Evolutionary conservation across 2,888 invertebrate genomes (phyloP).

Genomic region (Drosophila formosana): DNA sequence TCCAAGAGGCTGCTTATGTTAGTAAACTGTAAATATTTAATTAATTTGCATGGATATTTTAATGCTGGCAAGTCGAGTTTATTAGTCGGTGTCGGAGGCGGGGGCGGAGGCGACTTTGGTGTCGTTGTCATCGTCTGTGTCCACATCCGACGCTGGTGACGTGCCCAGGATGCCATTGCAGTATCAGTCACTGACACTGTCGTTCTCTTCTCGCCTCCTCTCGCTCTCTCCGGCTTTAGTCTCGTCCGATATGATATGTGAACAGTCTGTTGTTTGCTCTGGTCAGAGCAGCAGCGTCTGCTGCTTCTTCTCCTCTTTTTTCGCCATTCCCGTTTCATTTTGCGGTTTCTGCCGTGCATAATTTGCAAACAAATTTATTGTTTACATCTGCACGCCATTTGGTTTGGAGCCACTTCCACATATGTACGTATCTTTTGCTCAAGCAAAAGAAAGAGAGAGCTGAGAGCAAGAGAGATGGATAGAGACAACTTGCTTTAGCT

Average conservation of each 20-base stretch:
- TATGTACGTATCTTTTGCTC: background rate
- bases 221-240: background rate
- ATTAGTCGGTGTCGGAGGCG: constrained; percentile 55
- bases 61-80: constrained; percentile 74
- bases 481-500: background rate
- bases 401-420: constrained; percentile 38
- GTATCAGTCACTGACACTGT: constrained; percentile 7
- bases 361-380: constrained; percentile 74
- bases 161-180: constrained; percentile 21
- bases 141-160: constrained; percentile 24
- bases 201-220: background rate
- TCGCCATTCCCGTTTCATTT: constrained; percentile 17
- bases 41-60: constrained; percentile 82
- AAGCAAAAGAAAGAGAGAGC: no score
- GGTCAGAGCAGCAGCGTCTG: constrained; percentile 8
- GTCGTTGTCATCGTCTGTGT: constrained; percentile 15
- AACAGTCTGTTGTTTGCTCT: constrained; percentile 17
- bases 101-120: background rate
- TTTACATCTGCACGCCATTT: constrained; percentile 69
- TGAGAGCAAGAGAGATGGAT: no score
- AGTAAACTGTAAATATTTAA: constrained; percentile 81
- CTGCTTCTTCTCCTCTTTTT: constrained; percentile 1
- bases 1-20: constrained; percentile 66
- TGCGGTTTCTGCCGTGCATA: constrained; percentile 55
- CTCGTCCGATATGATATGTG: constrained; percentile 11